Conservation (phyloP, 2,888 invertebrate species). For the Volucella zonaria region DNA sequence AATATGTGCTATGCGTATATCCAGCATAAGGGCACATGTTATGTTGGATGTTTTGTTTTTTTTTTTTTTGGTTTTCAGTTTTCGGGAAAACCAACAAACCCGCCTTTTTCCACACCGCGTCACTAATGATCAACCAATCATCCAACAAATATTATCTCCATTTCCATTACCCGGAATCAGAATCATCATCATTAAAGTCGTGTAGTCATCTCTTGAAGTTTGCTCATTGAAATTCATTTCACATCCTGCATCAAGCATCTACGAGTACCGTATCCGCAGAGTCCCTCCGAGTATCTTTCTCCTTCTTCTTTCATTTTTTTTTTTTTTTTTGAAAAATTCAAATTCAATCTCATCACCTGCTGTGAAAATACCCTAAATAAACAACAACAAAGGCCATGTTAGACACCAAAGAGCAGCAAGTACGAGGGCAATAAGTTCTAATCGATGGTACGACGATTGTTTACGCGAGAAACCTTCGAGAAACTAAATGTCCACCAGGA, state of each 20-base stretch:
- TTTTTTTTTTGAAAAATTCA: conserved; percentile 14
- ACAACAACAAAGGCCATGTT: conserved; percentile 53
- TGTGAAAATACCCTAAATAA: conserved; percentile 66
- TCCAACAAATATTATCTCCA: conserved; percentile 57
- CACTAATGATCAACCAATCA: conserved; percentile 61
- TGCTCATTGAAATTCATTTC: conserved; percentile 54
- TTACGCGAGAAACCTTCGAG: conserved; percentile 28
- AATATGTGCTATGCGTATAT: not conserved
- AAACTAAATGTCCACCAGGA: conserved; percentile 46
- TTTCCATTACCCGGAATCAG: conserved; percentile 49
- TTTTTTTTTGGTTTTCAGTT: conserved; percentile 6
- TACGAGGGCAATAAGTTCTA: conserved; percentile 1
- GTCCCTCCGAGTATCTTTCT: not conserved
- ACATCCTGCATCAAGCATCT: conserved; percentile 35
- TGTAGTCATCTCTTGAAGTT: conserved; percentile 38
- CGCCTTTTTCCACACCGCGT: conserved; percentile 54
- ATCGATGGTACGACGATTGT: conserved; percentile 1
- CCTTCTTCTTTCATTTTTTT: not conserved
- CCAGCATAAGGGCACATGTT: conserved; percentile 25
- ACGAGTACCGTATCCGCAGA: too few species aligned
- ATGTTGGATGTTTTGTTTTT: conserved; percentile 1
- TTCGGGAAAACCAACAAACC: conserved; percentile 47
- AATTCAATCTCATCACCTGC: conserved; percentile 56
- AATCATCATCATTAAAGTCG: conserved; percentile 36
- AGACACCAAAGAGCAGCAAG: conserved; percentile 1